Evolutionary conservation across 2,888 invertebrate genomes (phyloP).

Genomic region (Heteromyza rotundicornis): DNA sequence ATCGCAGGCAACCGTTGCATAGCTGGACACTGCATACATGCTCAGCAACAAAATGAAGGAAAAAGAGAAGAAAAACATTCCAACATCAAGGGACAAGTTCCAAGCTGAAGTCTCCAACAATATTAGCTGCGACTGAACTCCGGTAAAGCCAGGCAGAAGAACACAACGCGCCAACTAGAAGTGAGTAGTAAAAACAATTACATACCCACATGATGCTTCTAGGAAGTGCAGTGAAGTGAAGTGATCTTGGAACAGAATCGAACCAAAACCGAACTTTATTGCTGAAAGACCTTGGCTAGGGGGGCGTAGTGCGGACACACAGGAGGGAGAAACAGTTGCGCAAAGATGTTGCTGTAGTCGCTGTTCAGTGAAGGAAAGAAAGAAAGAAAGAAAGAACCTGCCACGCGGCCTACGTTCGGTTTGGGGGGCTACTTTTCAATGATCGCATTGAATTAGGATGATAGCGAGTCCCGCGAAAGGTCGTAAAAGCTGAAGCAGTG

Average conservation of each 20-base stretch:
- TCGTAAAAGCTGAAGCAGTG: not conserved
- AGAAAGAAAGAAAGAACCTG: slow-evolving; percentile 37
- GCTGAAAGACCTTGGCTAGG: slow-evolving; percentile 47
- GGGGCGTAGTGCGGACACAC: slow-evolving; percentile 25
- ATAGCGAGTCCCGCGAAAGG: not conserved
- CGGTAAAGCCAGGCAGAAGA: slow-evolving; percentile 28
- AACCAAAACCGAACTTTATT: slow-evolving; percentile 17
- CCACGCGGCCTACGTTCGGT: slow-evolving; percentile 47
- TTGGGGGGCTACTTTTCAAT: not conserved
- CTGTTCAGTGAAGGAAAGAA: not conserved
- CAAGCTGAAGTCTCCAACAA: not conserved
- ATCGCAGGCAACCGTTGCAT: slow-evolving; percentile 29
- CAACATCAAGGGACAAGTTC: slow-evolving; percentile 19
- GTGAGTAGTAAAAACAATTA: slow-evolving; percentile 43
- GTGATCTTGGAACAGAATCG: slow-evolving; percentile 28
- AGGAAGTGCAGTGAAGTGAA: slow-evolving; percentile 57
- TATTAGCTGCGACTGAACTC: slow-evolving; percentile 4
- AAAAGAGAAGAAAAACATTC: slow-evolving; percentile 7
- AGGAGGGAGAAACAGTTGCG: slow-evolving; percentile 28
- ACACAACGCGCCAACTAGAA: slow-evolving; percentile 5
- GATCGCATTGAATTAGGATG: slow-evolving; percentile 11
- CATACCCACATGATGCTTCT: slow-evolving; percentile 44
- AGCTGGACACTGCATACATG: slow-evolving; percentile 10
- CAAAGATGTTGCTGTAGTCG: not conserved
- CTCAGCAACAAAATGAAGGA: slow-evolving; percentile 3